Conservation (phyloP, 2,797 vertebrate genomes). For the Carapus acus region DNA sequence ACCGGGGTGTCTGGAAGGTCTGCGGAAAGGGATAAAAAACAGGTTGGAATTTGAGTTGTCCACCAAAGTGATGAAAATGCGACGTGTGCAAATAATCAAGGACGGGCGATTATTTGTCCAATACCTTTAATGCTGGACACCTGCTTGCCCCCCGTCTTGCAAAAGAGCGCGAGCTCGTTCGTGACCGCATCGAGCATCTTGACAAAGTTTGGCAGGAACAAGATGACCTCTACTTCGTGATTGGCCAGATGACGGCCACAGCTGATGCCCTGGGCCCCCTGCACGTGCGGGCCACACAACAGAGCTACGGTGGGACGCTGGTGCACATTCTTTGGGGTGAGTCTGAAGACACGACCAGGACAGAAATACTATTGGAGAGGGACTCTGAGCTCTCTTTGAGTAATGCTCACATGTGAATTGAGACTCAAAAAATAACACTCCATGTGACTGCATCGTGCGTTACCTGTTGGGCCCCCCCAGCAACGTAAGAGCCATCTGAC, state of each 20-base stretch:
- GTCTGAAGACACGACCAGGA: slow-evolving; percentile 63
- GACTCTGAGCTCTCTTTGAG: neutral
- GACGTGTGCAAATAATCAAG: too few relatives aligned
- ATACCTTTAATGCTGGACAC: slow-evolving; percentile 94
- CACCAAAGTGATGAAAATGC: too few relatives aligned
- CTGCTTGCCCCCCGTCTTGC: slow-evolving; percentile 87
- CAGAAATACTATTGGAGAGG: neutral
- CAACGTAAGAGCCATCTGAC: slow-evolving; percentile 95
- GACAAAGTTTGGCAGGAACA: slow-evolving; percentile 95
- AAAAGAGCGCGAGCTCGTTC: slow-evolving; percentile 87
- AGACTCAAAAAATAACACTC: too few relatives aligned
- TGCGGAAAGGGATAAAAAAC: slow-evolving; percentile 49
- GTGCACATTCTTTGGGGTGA: slow-evolving; percentile 97
- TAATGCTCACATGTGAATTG: too few relatives aligned
- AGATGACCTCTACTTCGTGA: slow-evolving; percentile 91
- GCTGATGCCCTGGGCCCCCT: slow-evolving; percentile 97
- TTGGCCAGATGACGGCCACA: slow-evolving; percentile 96
- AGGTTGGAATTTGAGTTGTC: too few relatives aligned
- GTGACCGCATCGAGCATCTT: slow-evolving; percentile 96
- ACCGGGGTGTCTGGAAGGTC: slow-evolving; percentile 93
- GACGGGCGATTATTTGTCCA: too few relatives aligned
- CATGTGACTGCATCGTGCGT: too few relatives aligned
- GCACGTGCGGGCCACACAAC: slow-evolving; percentile 91
- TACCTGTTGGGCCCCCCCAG: slow-evolving; percentile 97
- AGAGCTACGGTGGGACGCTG: slow-evolving; percentile 92